Evolutionary conservation across 2,888 invertebrate genomes (phyloP).

Genomic region (Sericinus montela): DNA sequence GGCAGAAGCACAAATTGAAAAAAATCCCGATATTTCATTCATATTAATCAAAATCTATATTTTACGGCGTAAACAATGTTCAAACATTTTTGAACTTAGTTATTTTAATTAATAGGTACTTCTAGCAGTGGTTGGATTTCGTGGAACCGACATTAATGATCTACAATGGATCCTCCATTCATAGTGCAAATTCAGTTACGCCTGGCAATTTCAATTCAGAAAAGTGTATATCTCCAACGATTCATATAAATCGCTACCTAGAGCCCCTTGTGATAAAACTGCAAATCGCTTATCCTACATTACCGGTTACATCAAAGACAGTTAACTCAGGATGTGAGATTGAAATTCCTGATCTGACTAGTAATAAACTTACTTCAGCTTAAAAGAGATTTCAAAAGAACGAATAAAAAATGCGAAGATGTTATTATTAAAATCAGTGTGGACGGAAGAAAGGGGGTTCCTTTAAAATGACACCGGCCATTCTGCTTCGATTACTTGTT

Average conservation of each 20-base stretch:
- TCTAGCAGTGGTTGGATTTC: conserved; percentile 27
- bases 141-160: conserved; percentile 36
- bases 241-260: conserved; percentile 32
- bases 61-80: no score
- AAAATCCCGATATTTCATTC: no score
- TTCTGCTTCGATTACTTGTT: conserved; percentile 37
- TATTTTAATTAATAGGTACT: background rate
- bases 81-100: conserved; percentile 1
- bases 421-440: conserved; percentile 62
- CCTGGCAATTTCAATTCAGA: conserved; percentile 22
- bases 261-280: conserved; percentile 28
- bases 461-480: conserved; percentile 52
- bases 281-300: conserved; percentile 24
- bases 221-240: conserved; percentile 20
- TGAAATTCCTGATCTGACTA: conserved; percentile 77
- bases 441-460: conserved; percentile 57
- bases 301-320: conserved; percentile 64
- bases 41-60: background rate
- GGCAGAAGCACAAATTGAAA: no score
- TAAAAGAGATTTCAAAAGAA: conserved; percentile 69
- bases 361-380: conserved; percentile 71
- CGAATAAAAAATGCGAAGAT: conserved; percentile 64
- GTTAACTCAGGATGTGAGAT: conserved; percentile 71
- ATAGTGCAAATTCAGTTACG: conserved; percentile 39
- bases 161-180: conserved; percentile 35